Evolutionary conservation across 2,888 invertebrate species (phyloP), one percentile per base, ranked within the genome.

Genomic region (Argynnis bischoffii): DNA sequence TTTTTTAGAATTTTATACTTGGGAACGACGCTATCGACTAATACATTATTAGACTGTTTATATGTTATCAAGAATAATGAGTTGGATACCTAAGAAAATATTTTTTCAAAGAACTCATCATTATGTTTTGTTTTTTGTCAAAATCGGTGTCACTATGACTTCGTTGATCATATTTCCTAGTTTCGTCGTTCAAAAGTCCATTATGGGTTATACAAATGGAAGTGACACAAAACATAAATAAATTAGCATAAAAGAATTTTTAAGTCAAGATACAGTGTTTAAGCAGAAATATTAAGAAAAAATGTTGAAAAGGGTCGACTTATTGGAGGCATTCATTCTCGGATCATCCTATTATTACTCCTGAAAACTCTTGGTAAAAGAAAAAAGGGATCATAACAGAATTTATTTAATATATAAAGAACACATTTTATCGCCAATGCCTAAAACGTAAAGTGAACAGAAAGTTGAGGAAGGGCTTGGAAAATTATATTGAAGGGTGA

Each of bases 401-500:
- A 90, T 89, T 88, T 89, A 90, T 89, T 86, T 83, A 85, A 86
- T 85, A 86, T 79, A 78, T 76, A 75, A 75, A 84, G 83, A 86
- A 84, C 86, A 84, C 88, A 87, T 86, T 89, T 87, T 88, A 89
- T 87, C 81, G 88, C 75, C 78, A 81, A 81, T 85, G 85, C 86
- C 82, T 88, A 72, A 69, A 72, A 72, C 82, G 80, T 76, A 81
- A 82, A 85, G 80, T 81, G 83, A 88, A 87, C 86, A 84, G 78
- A 77, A 79, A 82, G 79, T 82, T 80, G 76, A 80, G 78, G 81
- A 81, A 82, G 84, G 82, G 82, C 85, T 87, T 81, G 76, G 83
- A 83, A 88, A 90, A 91, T 89, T 85, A 90, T 90, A 88, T 91
- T 86, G 83, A 79, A 84, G 85, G 86, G 85, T 84, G 87, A 87